Evolutionary conservation across 2,888 invertebrate species (phyloP).

Genomic region (Coremacera marginata): DNA sequence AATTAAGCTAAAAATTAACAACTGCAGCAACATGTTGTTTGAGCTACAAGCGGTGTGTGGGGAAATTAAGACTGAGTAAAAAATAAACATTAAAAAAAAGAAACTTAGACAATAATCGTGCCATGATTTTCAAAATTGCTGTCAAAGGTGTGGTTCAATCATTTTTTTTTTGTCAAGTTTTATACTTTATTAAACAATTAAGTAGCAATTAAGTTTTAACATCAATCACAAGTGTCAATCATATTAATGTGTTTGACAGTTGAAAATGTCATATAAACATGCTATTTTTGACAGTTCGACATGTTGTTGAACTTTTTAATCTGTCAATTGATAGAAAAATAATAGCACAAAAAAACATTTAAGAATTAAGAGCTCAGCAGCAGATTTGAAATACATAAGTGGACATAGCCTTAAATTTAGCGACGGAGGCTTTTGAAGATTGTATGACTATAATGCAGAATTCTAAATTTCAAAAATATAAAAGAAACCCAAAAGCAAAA

Average conservation of each 20-base stretch:
- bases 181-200: neutral
- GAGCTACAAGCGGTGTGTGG: too few species aligned
- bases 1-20: too few species aligned
- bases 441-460: too few species aligned
- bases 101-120: neutral
- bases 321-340: too few species aligned
- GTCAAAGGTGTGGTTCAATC: neutral
- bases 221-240: constrained; percentile 1
- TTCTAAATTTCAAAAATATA: too few species aligned
- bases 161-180: neutral
- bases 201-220: constrained; percentile 11
- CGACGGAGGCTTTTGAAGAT: too few species aligned
- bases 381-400: too few species aligned
- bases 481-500: too few species aligned
- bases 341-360: too few species aligned
- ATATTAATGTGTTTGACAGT: neutral
- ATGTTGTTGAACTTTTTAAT: neutral
- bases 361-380: too few species aligned
- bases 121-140: neutral
- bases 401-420: too few species aligned
- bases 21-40: too few species aligned
- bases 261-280: neutral
- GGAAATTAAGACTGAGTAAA: neutral
- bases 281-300: neutral
- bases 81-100: neutral